Conservation (phyloP, 1,140 invertebrate species). For the Heliconius congener region DNA sequence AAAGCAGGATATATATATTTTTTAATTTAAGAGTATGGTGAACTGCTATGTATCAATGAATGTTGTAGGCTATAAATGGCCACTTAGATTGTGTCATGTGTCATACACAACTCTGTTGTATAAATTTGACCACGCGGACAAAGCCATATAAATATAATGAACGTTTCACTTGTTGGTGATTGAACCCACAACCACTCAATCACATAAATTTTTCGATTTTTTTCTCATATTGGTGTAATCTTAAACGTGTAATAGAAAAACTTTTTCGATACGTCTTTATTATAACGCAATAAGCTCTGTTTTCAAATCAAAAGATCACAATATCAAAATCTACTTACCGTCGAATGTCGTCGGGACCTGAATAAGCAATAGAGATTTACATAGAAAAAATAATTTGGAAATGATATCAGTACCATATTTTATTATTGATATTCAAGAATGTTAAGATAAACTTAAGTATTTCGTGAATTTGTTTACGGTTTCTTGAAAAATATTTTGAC, state of each 20-base stretch:
- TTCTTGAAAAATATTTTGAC: no score
- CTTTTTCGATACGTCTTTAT: constrained; percentile 5
- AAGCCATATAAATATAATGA: not conserved
- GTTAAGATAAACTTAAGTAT: not conserved
- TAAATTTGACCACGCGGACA: no score
- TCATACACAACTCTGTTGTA: no score
- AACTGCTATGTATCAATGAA: no score
- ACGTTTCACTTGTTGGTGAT: not conserved
- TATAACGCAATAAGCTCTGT: constrained; percentile 21
- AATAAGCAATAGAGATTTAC: constrained; percentile 28
- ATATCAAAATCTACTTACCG: constrained; percentile 32
- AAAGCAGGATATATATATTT: no score
- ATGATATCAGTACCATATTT: not conserved
- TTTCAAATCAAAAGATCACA: constrained; percentile 29
- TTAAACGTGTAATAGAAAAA: not conserved
- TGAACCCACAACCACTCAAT: not conserved
- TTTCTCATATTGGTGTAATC: not conserved
- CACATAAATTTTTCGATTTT: not conserved
- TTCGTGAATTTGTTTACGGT: no score
- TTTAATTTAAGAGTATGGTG: no score
- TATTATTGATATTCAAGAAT: not conserved
- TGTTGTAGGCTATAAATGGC: no score
- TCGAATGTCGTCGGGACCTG: constrained; percentile 31
- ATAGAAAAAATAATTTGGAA: constrained; percentile 1
- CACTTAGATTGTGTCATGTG: no score